These are phyloP conservation scores for Brachyopa scutellaris DNA, from an alignment of 2,888 invertebrate genomes.

Conservation along the genomic window DNA sequence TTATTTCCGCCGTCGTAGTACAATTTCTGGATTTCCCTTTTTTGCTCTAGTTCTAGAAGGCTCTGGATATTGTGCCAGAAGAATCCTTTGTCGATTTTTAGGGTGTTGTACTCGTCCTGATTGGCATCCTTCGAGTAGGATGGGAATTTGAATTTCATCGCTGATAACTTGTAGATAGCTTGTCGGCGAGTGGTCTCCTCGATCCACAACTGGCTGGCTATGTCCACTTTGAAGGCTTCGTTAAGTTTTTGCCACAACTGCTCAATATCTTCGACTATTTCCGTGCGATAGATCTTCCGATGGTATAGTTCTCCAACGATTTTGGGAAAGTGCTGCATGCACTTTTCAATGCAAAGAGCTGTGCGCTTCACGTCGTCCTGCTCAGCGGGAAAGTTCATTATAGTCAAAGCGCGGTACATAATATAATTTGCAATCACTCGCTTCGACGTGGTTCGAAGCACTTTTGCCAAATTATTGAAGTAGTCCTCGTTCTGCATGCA, in stretches of 20 bases:
- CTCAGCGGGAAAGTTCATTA: constrained; percentile 74
- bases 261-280: constrained; percentile 75
- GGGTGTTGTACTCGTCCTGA: constrained; percentile 67
- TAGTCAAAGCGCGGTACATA: constrained; percentile 76
- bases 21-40: constrained; percentile 23
- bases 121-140: constrained; percentile 73
- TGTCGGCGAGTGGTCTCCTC: constrained; percentile 76
- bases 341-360: constrained; percentile 73
- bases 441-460: constrained; percentile 74
- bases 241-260: constrained; percentile 77
- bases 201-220: constrained; percentile 74
- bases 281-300: constrained; percentile 70
- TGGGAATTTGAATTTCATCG: constrained; percentile 74
- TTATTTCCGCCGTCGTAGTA: constrained; percentile 65
- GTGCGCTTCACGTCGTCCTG: constrained; percentile 53
- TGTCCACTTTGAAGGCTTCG: constrained; percentile 74
- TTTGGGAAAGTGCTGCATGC: constrained; percentile 76
- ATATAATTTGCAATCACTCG: constrained; percentile 78
- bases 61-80: constrained; percentile 75
- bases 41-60: constrained; percentile 40
- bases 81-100: constrained; percentile 73
- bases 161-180: constrained; percentile 74
- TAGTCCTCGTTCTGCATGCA: constrained; percentile 75
- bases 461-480: constrained; percentile 75
- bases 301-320: constrained; percentile 78